Evolutionary conservation across 2,888 invertebrate species (phyloP), one percentile per base, ranked within the genome.

Genomic region (Drosophila fungiperda): DNA sequence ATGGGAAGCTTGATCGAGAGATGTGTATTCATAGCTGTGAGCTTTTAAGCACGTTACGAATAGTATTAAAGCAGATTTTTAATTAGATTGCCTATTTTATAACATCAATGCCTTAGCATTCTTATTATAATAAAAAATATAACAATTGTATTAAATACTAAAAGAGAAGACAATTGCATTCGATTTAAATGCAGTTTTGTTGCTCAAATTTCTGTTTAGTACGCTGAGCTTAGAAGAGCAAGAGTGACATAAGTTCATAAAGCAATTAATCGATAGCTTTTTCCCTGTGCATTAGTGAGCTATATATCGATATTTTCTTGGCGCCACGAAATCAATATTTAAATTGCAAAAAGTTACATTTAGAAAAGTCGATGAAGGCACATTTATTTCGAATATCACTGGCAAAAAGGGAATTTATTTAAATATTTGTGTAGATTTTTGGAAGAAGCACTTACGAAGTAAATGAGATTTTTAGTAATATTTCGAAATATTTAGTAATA

Each of bases 1-100:
- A 32, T 23, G 42, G 45, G 15, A 15, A 78, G 62, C 79, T 73
- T 75, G 75, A 79, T 77, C 79, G 63, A 63, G 29, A 52, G 32
- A 26, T 11, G 23, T n/a, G 40, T 20, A 42, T 32, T 40, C 49
- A 9, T 66, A 69, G 60, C 76, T 63, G 8, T 60, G 12, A 74
- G 79, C 79, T 74, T 77, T 66, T 45, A 45, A 15, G 8, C 45
- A 45, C 8, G 4, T 23, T 15, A 7, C 4, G 4, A 15, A 4
- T 15, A 4, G 4, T 20, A 11, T 17, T 17, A 0, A 11, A 23
- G 5, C n/a, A n/a, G 17, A 33, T n/a, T n/a, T 50, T 0, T 3
- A n/a, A 23, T 0, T n/a, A n/a, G 4, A 29, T 20, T 35, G 33
- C 0, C 33, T 52, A 20, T 45, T 33, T 52, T 52, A 20, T 33